Base-by-base conservation (phyloP, 1,140 invertebrate genomes). In the Oscheius sp. region DNA sequence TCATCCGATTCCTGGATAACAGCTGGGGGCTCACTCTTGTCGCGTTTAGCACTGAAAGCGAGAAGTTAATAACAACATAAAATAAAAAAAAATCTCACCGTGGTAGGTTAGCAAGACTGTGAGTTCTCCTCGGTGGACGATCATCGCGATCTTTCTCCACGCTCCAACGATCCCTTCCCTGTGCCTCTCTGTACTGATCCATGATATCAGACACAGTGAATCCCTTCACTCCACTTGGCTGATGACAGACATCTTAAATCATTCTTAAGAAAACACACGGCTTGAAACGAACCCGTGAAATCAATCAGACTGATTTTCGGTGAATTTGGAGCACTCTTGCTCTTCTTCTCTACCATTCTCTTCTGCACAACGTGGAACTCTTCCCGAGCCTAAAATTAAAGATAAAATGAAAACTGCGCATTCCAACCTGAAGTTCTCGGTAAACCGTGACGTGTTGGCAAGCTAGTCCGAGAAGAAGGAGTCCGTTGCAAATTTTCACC, bases 381-480 rank as follows among this genome's bases (percentile, higher is more conserved):
- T 13, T 62, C 75, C 55, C 68, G 23, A 3, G 65, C 66, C 49
- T 68, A 45, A 45, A 45, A 45, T 15, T 45, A 45, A 45, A 45
- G 23, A 45, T 18, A 45, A 23, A 45, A 18, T 18, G 23, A 45
- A 23, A 45, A 45, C 42, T 45, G 23, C 42, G 42, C 15, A 45
- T 15, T 18, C 18, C 23, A 10, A 32, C 10, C 29, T 63, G 61
- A 10, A 63, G 23, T 15, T 29, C 35, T 34, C 36, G 32, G 31
- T 32, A 63, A 18, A n/a, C 29, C 10, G 61, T n/a, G 7, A 63
- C 61, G 31, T 63, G 61, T 63, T 92, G 89, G 82, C 92, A 93
- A 0, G 93, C 93, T 79, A 90, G 90, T 0, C 94, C 93, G 45
- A 97, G 86, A 15, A 97, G 90, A 18, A 93, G 88, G 20, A 97